phyloP scores from a whole-genome alignment of 2,888 invertebrate genomes.

The Ectropis crepuscularia region DNA sequence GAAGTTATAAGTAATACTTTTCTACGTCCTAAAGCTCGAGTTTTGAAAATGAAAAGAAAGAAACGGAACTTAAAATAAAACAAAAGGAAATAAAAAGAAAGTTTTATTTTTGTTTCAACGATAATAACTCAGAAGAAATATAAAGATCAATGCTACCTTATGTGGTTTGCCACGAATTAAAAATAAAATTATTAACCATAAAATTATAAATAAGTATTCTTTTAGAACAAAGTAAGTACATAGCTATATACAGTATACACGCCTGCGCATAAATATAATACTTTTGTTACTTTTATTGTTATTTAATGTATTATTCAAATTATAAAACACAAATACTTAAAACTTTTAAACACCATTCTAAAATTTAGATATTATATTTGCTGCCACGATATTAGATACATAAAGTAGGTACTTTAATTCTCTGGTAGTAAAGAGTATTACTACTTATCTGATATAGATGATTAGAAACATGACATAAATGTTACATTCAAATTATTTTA shows the following conservation, averaged over 20 bases:
- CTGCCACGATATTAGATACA: too few relatives aligned
- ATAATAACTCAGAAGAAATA: constrained; percentile 10
- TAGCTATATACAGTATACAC: constrained; percentile 1
- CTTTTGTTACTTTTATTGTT: constrained; percentile 6
- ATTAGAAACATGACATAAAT: too few relatives aligned
- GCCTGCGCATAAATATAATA: not conserved
- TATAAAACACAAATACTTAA: too few relatives aligned
- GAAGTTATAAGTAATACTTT: constrained; percentile 44
- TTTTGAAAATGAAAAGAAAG: constrained; percentile 32
- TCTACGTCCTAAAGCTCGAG: constrained; percentile 37
- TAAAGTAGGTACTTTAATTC: too few relatives aligned
- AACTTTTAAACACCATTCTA: too few relatives aligned
- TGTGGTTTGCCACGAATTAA: not conserved
- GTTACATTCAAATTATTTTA: too few relatives aligned
- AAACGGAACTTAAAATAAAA: constrained; percentile 44
- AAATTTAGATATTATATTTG: too few relatives aligned
- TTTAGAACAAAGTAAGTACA: constrained; percentile 22
- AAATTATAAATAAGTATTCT: constrained; percentile 4
- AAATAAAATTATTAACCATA: constrained; percentile 9
- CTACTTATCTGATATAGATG: too few relatives aligned
- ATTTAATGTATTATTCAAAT: not conserved
- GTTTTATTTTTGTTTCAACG: constrained; percentile 48
- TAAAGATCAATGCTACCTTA: constrained; percentile 3
- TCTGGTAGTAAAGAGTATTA: too few relatives aligned
- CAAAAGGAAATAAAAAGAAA: constrained; percentile 8